Conservation (phyloP, 2,797 vertebrate species). For the Agapornis canus region DNA sequence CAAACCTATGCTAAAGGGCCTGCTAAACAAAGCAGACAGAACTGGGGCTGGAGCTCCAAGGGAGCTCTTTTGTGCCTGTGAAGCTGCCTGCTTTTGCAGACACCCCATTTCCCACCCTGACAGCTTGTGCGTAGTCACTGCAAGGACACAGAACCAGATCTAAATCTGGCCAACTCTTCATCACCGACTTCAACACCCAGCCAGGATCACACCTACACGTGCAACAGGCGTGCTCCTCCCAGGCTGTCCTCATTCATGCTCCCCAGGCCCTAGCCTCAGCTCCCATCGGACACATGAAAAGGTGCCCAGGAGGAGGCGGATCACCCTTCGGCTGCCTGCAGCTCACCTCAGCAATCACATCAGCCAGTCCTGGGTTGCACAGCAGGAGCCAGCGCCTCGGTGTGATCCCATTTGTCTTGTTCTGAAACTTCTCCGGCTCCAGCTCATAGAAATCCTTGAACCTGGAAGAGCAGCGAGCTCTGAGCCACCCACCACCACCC, state of each 20-base stretch:
- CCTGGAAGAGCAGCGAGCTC: conserved; percentile 61
- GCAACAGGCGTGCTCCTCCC: background rate
- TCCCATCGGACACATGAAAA: too few relatives aligned
- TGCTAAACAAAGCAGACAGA: background rate
- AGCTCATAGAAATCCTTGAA: conserved; percentile 89
- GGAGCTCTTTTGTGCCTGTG: background rate
- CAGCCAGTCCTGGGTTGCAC: conserved; percentile 87
- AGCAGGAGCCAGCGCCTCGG: conserved; percentile 89
- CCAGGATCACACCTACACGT: fast-evolving
- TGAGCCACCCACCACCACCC: background rate
- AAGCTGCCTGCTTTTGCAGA: background rate
- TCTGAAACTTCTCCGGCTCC: conserved; percentile 89
- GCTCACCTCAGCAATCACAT: conserved; percentile 85
- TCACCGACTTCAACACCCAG: background rate
- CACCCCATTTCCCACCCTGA: background rate
- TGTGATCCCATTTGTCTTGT: conserved; percentile 90
- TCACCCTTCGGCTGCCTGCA: fast-evolving
- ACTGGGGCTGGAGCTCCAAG: background rate
- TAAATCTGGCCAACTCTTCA: background rate
- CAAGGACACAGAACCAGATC: fast-evolving
- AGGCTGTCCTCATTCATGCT: background rate
- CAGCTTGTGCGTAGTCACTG: background rate
- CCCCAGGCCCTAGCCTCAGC: background rate
- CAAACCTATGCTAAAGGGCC: background rate
- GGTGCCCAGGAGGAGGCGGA: background rate